Evolutionary conservation across 2,888 invertebrate genomes (phyloP).

Genomic region (Byasa hedistus): DNA sequence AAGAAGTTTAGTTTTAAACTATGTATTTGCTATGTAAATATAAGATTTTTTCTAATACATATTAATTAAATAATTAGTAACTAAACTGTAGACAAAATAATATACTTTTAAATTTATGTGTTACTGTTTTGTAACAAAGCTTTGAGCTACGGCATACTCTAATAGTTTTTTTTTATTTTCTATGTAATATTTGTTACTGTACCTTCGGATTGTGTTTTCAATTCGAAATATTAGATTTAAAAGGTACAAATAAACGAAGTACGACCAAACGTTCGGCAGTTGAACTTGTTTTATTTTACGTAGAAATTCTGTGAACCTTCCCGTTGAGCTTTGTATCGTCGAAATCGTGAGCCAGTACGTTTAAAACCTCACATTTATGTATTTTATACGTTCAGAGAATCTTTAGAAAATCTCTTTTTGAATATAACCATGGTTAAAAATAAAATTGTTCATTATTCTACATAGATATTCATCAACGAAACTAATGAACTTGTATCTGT

Average conservation of each 20-base stretch:
- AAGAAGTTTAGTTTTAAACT: neutral
- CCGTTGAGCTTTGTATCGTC: conserved; percentile 17
- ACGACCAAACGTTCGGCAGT: neutral
- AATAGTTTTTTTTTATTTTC: too few species aligned
- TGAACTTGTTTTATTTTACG: conserved; percentile 18
- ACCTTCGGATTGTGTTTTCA: neutral
- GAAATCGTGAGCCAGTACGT: conserved; percentile 14
- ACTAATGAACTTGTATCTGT: conserved; percentile 5
- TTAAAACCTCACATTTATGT: conserved; percentile 10
- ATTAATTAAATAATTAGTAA: too few species aligned
- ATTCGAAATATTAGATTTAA: neutral
- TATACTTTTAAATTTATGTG: neutral
- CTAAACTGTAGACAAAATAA: neutral
- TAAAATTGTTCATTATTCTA: neutral
- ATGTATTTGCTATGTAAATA: too few species aligned
- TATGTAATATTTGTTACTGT: too few species aligned
- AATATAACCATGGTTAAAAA: neutral
- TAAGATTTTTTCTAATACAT: too few species aligned
- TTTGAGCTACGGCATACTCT: too few species aligned
- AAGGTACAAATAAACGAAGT: conserved; percentile 1
- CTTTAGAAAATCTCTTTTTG: neutral
- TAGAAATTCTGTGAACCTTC: conserved; percentile 15
- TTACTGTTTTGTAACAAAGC: neutral
- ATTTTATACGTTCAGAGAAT: neutral
- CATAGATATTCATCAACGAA: neutral